Evolutionary conservation across 1,140 invertebrate genomes (phyloP).

Genomic region (Drosophila virilis): DNA sequence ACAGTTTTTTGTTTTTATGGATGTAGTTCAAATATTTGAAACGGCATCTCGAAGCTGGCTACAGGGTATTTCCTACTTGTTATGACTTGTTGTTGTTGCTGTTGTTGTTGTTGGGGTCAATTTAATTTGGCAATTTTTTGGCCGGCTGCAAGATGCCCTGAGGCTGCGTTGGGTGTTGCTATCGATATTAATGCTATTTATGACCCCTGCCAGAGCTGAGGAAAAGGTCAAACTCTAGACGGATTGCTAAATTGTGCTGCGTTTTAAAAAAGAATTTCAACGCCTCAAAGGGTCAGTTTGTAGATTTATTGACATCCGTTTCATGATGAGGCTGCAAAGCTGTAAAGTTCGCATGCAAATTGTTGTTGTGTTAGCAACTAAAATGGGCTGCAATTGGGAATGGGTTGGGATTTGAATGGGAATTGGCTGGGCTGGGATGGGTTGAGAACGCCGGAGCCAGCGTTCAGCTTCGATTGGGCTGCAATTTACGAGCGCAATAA

Average conservation of each 20-base stretch:
- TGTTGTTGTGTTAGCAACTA: too few relatives aligned
- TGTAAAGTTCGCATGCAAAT: conserved; percentile 33
- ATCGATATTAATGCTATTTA: conserved; percentile 69
- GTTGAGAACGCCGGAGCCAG: conserved; percentile 40
- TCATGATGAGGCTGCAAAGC: conserved; percentile 37
- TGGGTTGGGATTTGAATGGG: neutral
- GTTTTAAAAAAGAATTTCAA: conserved; percentile 12
- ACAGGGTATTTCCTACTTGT: neutral
- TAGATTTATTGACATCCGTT: conserved; percentile 66
- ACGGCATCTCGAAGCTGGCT: neutral
- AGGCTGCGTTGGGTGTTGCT: conserved; percentile 45
- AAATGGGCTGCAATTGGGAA: too few relatives aligned
- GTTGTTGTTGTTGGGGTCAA: conserved; percentile 26
- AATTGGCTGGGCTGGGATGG: conserved; percentile 35
- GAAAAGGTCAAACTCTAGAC: conserved; percentile 61
- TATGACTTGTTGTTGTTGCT: conserved; percentile 37
- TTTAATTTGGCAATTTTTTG: conserved; percentile 34
- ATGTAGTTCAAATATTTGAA: too few relatives aligned
- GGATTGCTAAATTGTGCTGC: conserved; percentile 19
- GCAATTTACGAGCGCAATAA: conserved; percentile 73
- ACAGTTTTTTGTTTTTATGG: too few relatives aligned
- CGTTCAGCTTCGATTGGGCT: conserved; percentile 77
- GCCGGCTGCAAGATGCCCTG: conserved; percentile 7
- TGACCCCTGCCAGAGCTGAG: conserved; percentile 35
- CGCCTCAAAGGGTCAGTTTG: conserved; percentile 19